Percentiles rank a stretch among this genome's conserved stretches.
phyloP scores from a whole-genome alignment of 2,797 vertebrate species.

The Agapornis canus region DNA sequence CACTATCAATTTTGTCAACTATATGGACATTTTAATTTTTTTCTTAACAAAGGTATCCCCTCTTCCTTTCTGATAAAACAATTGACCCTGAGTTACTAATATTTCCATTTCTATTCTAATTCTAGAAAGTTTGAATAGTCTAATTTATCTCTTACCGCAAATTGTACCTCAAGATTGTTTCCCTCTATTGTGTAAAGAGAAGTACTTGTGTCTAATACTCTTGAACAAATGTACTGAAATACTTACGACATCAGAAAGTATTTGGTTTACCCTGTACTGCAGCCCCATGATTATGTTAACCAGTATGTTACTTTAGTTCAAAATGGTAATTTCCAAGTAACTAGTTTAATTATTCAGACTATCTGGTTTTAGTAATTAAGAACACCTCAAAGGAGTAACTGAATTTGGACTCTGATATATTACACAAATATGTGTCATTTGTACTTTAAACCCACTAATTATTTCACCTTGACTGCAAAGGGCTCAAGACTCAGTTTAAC shows the following conservation, averaged over 20 bases:
- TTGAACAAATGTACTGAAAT: background rate
- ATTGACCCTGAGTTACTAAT: background rate
- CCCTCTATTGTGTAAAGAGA: background rate
- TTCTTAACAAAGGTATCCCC: background rate
- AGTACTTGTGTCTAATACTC: background rate
- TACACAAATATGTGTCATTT: background rate
- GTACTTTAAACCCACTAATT: background rate
- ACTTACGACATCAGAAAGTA: background rate
- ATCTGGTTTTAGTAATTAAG: background rate
- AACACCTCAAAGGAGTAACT: background rate
- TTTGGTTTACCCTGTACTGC: background rate
- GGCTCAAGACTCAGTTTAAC: background rate
- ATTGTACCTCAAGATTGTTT: background rate
- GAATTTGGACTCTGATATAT: background rate
- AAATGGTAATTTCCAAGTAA: background rate
- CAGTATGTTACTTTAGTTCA: background rate
- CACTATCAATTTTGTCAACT: conserved; percentile 25
- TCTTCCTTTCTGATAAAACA: conserved; percentile 18
- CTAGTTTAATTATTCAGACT: background rate
- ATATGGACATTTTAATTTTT: background rate
- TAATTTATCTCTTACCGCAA: background rate
- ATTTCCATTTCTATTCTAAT: conserved; percentile 18
- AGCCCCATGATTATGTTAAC: background rate
- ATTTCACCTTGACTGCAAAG: background rate
- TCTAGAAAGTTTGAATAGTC: background rate